Conservation (phyloP, 2,888 invertebrate genomes). For the Psococerastis gibbosa region DNA sequence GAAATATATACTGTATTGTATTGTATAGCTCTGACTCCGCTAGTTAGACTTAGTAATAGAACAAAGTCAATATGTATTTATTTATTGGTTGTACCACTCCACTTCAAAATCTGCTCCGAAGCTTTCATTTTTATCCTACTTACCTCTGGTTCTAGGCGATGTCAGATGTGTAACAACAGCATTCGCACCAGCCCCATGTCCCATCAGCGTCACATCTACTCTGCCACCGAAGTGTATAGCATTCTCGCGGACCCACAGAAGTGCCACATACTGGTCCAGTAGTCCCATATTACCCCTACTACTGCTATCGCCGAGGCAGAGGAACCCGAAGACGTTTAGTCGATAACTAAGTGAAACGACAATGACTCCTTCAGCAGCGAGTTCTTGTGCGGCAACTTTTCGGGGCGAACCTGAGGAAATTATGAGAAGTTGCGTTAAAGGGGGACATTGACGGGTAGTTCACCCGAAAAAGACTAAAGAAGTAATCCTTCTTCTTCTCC, state of each 20-base stretch:
- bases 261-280: slow-evolving; percentile 64
- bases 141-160: slow-evolving; percentile 45
- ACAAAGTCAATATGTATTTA: no score
- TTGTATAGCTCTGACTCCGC: no score
- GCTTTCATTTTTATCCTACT: no score
- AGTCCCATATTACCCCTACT: slow-evolving; percentile 71
- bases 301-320: slow-evolving; percentile 23
- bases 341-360: slow-evolving; percentile 52
- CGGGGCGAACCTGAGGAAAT: slow-evolving; percentile 17
- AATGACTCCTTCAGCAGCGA: slow-evolving; percentile 48
- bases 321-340: slow-evolving; percentile 40
- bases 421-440: no score
- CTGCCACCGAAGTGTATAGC: slow-evolving; percentile 66
- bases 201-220: slow-evolving; percentile 58
- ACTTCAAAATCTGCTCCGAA: slow-evolving; percentile 2
- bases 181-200: slow-evolving; percentile 61
- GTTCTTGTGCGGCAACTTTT: slow-evolving; percentile 40
- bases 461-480: no score
- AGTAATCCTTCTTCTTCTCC: no score
- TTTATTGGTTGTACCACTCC: no score
- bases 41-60: no score
- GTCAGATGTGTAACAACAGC: slow-evolving; percentile 45
- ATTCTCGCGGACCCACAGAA: slow-evolving; percentile 58
- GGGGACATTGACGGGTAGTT: no score
- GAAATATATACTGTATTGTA: no score